Conservation (phyloP, 2,888 invertebrate genomes). For the Calephelis perditalis region DNA sequence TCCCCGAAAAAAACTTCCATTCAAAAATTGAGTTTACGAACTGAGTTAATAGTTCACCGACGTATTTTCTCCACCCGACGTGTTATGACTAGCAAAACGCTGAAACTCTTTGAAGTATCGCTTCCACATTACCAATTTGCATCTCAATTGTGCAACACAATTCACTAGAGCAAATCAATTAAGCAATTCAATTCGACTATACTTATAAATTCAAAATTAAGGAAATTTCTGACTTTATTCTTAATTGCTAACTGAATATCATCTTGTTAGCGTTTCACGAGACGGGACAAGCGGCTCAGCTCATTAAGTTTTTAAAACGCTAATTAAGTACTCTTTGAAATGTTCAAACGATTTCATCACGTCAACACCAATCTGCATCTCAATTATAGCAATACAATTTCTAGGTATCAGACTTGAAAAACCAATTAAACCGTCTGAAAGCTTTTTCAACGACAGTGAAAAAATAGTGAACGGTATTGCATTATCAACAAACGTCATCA, state of each 20-base stretch:
- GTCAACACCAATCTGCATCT: constrained; percentile 40
- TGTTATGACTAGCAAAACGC: no score
- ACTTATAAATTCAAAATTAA: no score
- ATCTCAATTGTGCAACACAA: constrained; percentile 28
- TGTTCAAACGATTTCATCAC: constrained; percentile 56
- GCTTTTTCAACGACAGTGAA: constrained; percentile 20
- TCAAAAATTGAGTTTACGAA: no score
- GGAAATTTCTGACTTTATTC: no score
- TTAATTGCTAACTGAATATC: no score
- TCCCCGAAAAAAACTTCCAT: no score
- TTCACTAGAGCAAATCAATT: background rate
- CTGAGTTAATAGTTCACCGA: no score
- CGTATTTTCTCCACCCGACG: no score
- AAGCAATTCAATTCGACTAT: no score
- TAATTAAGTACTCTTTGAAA: constrained; percentile 62
- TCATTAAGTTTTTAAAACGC: constrained; percentile 59
- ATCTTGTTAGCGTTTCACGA: no score
- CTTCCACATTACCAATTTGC: constrained; percentile 39
- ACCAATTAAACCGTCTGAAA: constrained; percentile 34
- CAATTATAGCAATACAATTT: constrained; percentile 21
- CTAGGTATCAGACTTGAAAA: constrained; percentile 35
- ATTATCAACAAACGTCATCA: constrained; percentile 23
- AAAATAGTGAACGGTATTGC: constrained; percentile 19
- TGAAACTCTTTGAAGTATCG: constrained; percentile 29
- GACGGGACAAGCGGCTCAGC: constrained; percentile 25